Evolutionary conservation across 2,797 vertebrate species (phyloP).

Genomic region (Artibeus lituratus): DNA sequence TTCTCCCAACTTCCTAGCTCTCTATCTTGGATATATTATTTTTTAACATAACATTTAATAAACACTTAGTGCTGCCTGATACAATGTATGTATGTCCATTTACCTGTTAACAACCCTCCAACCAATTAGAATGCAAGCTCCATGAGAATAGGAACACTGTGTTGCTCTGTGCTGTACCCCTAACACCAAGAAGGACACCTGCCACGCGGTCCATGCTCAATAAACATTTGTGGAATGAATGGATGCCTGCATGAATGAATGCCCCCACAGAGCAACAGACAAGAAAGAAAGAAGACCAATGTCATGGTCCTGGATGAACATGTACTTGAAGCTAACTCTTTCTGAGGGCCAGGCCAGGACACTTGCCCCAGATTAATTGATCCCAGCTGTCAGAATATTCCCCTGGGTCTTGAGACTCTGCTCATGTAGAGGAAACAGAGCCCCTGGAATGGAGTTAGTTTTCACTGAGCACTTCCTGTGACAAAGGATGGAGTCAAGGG

Average conservation of each 20-base stretch:
- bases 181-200: not conserved
- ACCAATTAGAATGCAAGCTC: not conserved
- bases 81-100: accelerated
- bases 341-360: not conserved
- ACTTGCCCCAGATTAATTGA: no score
- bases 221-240: not conserved
- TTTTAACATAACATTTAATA: not conserved
- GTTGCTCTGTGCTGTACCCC: not conserved
- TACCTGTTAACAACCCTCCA: not conserved
- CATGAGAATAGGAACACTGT: not conserved
- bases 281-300: not conserved
- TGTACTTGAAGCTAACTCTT: not conserved
- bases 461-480: not conserved
- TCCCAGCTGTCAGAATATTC: no score
- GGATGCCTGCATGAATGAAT: not conserved
- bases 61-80: not conserved
- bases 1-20: not conserved
- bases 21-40: not conserved
- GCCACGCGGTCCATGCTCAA: not conserved
- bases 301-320: not conserved
- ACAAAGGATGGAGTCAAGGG: not conserved
- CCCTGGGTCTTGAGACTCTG: not conserved
- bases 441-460: not conserved
- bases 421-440: not conserved
- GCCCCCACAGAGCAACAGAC: not conserved